Evolutionary conservation across 2,113 vertebrate genomes (phyloP).

Genomic region (Actenoides lindsayi): DNA sequence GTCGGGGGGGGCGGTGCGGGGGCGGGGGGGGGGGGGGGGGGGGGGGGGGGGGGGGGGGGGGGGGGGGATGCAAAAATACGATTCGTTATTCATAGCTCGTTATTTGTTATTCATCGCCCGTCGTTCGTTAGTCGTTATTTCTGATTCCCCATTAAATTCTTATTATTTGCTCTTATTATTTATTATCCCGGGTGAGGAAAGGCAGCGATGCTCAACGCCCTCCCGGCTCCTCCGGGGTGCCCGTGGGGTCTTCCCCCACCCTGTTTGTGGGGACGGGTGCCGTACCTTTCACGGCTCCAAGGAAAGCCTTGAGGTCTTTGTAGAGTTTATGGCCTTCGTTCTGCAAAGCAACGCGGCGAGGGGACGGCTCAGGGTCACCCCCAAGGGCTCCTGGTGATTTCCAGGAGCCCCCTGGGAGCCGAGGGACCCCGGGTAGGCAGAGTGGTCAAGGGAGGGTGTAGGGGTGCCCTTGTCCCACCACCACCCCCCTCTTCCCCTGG

Average conservation of each 20-base stretch:
- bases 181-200: background rate
- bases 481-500: background rate
- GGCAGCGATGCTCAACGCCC: rapidly evolving
- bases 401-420: rapidly evolving
- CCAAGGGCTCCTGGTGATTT: rapidly evolving
- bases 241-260: rapidly evolving
- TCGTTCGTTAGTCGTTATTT: background rate
- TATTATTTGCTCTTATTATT: background rate
- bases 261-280: rapidly evolving
- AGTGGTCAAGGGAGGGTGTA: rapidly evolving
- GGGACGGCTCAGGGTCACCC: background rate
- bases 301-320: slow-evolving; percentile 90
- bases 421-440: background rate
- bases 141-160: too few relatives aligned
- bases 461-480: background rate
- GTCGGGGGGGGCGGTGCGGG: too few relatives aligned
- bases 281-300: slow-evolving; percentile 87
- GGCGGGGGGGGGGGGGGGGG: too few relatives aligned
- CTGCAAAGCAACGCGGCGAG: slow-evolving; percentile 59
- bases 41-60: too few relatives aligned
- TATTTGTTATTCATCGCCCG: background rate
- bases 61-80: background rate
- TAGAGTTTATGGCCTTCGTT: slow-evolving; percentile 86
- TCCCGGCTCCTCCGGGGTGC: background rate
- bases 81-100: background rate